Percentiles rank a stretch among this genome's conserved stretches.
These are phyloP conservation scores for Lanistes nyassanus DNA, from an alignment of 1,140 invertebrate genomes.

Conservation along the genomic window DNA sequence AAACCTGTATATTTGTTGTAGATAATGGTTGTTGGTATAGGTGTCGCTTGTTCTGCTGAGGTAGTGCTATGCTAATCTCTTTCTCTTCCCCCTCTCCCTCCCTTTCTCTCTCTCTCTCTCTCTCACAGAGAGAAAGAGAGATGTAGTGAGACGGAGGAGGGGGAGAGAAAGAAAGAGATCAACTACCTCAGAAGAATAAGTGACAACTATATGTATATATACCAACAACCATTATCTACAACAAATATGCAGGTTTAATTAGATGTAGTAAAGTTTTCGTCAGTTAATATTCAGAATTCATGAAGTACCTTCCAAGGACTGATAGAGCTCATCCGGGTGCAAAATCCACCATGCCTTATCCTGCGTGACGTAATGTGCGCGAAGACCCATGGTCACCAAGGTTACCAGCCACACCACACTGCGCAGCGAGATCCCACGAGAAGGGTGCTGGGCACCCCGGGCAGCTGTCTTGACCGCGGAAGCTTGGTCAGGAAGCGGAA, in stretches of 20 bases:
- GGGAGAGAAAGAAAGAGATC: not conserved
- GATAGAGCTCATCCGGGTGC: slow-evolving; percentile 60
- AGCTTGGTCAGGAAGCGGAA: no score
- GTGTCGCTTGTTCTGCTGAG: not conserved
- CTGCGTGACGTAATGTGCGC: slow-evolving; percentile 44
- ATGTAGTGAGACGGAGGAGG: not conserved
- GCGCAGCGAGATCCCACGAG: not conserved
- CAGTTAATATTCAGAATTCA: no score
- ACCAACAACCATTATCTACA: not conserved
- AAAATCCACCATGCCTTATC: slow-evolving; percentile 51
- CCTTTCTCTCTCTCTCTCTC: slow-evolving; percentile 5
- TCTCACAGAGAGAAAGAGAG: slow-evolving; percentile 7
- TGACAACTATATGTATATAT: not conserved
- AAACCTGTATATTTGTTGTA: no score
- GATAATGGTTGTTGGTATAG: not conserved
- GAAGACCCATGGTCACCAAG: slow-evolving; percentile 35
- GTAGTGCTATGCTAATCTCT: not conserved
- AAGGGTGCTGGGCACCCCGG: no score
- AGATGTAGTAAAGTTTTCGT: no score
- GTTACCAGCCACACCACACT: slow-evolving; percentile 30
- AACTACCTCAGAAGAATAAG: not conserved
- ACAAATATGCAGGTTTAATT: no score
- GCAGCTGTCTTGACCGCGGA: no score
- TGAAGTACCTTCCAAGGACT: slow-evolving; percentile 56
- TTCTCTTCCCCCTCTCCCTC: not conserved